phyloP scores from a whole-genome alignment of 1,140 invertebrate genomes.

The Sarcophaga bullata region DNA sequence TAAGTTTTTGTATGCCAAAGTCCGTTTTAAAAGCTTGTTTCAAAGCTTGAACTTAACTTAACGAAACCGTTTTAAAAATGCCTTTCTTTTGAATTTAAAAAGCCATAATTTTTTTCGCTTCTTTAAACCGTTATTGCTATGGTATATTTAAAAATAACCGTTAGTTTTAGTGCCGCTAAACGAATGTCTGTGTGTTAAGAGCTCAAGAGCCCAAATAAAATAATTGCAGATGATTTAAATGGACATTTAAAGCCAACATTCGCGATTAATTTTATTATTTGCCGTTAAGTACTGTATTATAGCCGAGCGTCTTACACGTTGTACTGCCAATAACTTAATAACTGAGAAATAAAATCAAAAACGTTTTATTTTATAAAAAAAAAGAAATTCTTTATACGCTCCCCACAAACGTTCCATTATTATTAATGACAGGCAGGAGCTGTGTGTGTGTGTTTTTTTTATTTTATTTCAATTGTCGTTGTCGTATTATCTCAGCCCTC shows the following conservation, averaged over 20 bases:
- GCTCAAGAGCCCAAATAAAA: not conserved
- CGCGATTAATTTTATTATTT: slow-evolving; percentile 6
- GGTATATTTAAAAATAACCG: not conserved
- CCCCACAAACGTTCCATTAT: not conserved
- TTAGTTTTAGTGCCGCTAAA: not conserved
- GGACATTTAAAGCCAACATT: not conserved
- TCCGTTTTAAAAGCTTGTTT: not conserved
- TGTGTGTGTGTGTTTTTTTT: not conserved
- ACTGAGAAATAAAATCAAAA: slow-evolving; percentile 31
- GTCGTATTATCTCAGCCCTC: slow-evolving; percentile 16
- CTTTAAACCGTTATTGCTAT: not conserved
- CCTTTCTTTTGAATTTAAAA: too few relatives aligned
- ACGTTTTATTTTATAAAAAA: slow-evolving; percentile 23
- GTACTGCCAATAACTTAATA: slow-evolving; percentile 24
- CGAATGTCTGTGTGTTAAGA: not conserved
- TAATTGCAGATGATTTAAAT: not conserved
- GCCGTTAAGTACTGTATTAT: not conserved
- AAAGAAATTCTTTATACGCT: slow-evolving; percentile 7
- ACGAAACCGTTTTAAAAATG: too few relatives aligned
- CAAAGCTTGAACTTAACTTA: not conserved
- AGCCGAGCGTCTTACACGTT: not conserved
- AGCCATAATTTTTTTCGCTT: not conserved
- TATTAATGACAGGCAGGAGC: not conserved
- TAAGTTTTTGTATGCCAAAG: not conserved
- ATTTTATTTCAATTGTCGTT: not conserved